Base-by-base conservation (phyloP, 2,888 invertebrate genomes). In the Crocallis elinguaria region DNA sequence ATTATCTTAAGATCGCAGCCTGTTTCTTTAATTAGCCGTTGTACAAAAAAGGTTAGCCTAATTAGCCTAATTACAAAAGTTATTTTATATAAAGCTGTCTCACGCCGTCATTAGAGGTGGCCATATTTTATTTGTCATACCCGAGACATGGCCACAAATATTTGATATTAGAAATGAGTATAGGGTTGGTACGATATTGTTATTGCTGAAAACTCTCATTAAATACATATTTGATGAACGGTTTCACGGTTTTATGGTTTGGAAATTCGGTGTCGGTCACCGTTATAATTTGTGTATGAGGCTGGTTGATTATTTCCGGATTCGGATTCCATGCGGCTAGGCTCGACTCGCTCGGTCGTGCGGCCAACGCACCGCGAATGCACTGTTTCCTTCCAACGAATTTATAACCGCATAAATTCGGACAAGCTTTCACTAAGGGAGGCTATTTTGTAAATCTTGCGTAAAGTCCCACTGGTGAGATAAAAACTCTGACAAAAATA, bases 271-370 rank as follows among this genome's bases (percentile, higher is more conserved):
- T 76, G 70, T 76, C 70, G 69, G 71, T 72, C 69, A 71, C 58
- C 64, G 71, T 75, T 75, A 83, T 84, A 81, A 85, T 82, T 82
- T 76, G 73, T 62, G 69, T 74, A 75, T 70, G 74, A 66, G 67
- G 71, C 67, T 59, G 72, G 67, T 68, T 75, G 75, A 82, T 84
- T 78, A 75, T 80, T 77, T 79, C 77, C 79, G 73, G 66, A 69
- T 64, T 67, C 72, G 70, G 75, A 79, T 80, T 76, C 65, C 66
- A 63, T 58, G 51, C 66, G 67, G 75, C 77, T 79, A 74, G 66
- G 67, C 72, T 69, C 69, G 66, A 70, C 69, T 65, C 66, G 62
- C 59, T 62, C 64, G 37, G 54, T 44, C 51, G 44, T 60, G 32
- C 52, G 45, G 45, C 49, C 57, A 52, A 37, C 54, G 62, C 59